phyloP scores from a whole-genome alignment of 2,888 invertebrate genomes.

The Apamea crenata region DNA sequence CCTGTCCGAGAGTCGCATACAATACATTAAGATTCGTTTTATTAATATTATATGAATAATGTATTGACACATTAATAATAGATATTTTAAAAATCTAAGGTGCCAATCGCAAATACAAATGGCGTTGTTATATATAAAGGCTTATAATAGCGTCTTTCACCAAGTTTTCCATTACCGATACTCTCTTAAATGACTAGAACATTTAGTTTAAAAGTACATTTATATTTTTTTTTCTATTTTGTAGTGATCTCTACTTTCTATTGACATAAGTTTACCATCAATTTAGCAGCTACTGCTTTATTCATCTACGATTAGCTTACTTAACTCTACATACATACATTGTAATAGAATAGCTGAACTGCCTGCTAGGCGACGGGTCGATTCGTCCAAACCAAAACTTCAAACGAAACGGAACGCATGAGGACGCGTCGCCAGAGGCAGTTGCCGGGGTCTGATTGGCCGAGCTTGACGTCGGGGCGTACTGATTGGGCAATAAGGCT shows the following conservation, averaged over 20 bases:
- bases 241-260: slow-evolving; percentile 85
- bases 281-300: slow-evolving; percentile 85
- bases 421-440: slow-evolving; percentile 81
- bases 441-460: slow-evolving; percentile 81
- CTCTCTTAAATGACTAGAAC: slow-evolving; percentile 87
- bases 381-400: slow-evolving; percentile 68
- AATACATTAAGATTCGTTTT: slow-evolving; percentile 85
- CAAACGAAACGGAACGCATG: slow-evolving; percentile 75
- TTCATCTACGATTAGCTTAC: slow-evolving; percentile 84
- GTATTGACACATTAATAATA: slow-evolving; percentile 83
- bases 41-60: slow-evolving; percentile 82
- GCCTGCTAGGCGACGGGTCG: slow-evolving; percentile 77
- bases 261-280: slow-evolving; percentile 90
- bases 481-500: slow-evolving; percentile 94
- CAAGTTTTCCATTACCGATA: slow-evolving; percentile 87
- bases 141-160: slow-evolving; percentile 90
- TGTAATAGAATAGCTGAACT: slow-evolving; percentile 81
- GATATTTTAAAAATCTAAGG: slow-evolving; percentile 85
- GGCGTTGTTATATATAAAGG: slow-evolving; percentile 86
- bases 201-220: slow-evolving; percentile 85
- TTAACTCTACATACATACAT: slow-evolving; percentile 90
- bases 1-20: slow-evolving; percentile 85
- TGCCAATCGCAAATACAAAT: slow-evolving; percentile 89
- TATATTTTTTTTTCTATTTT: slow-evolving; percentile 84
- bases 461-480: slow-evolving; percentile 85